Base-by-base conservation (phyloP, 1,140 invertebrate species). In the Conopomorpha cramerella region DNA sequence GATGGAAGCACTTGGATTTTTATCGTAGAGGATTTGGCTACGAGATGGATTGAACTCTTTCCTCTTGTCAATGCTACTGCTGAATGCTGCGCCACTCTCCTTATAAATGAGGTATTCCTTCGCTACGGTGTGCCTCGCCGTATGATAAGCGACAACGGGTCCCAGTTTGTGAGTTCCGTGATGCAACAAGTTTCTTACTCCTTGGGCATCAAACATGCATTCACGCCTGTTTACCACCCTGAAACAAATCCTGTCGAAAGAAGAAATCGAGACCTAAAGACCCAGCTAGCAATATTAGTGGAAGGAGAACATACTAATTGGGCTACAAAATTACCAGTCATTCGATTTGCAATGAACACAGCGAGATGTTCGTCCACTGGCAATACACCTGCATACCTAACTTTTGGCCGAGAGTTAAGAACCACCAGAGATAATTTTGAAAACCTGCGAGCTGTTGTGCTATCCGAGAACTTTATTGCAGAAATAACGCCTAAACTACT, bases 341-440 rank as follows among this genome's bases (percentile, higher is more conserved):
- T 71, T 8, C 41, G 49, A 0, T 72, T 66, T 32, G 70, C 70
- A 0, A 46, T 60, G 17, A 70, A 74, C 30, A 61, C 63, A 6
- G 58, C 44, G 50, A 0, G 37, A 39, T 48, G 60, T 27, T 47
- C 53, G 10, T 36, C 49, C 0, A 76, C 68, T 1, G 53, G 52
- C 8, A 61, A 43, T 32, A 56, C 58, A 1, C 63, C 72, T 1
- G 62, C 67, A 4, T 53, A 58, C 27, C 32, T 72, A 7, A n/a
- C n/a, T n/a, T n/a, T n/a, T n/a, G n/a, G n/a, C n/a, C n/a, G n/a
- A n/a, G n/a, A n/a, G n/a, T n/a, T n/a, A n/a, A n/a, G n/a, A n/a
- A n/a, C n/a, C n/a, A n/a, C n/a, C n/a, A n/a, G n/a, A n/a, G n/a
- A n/a, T n/a, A n/a, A n/a, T n/a, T n/a, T n/a, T n/a, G n/a, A n/a